A percentile compares a stretch with the other conserved stretches of the same genome.
Conservation (phyloP, 2,797 vertebrate species). For the Tinamus major region DNA sequence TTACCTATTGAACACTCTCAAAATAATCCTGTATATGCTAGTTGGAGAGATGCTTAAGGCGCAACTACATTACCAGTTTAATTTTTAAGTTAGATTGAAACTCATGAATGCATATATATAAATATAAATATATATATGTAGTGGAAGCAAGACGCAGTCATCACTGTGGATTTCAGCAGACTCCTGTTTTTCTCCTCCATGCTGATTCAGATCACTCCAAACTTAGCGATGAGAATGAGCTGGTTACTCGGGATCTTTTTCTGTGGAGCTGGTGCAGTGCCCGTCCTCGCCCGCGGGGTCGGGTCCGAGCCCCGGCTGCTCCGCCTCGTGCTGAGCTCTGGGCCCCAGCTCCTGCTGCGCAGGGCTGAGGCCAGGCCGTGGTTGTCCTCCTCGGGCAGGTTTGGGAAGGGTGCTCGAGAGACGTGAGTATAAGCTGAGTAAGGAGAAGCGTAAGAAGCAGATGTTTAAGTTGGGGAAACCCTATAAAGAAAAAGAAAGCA, state of each 20-base stretch:
- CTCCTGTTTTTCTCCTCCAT: neutral
- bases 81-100: too few species aligned
- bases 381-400: neutral
- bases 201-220: neutral
- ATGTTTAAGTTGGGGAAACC: neutral
- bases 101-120: too few species aligned
- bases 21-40: neutral
- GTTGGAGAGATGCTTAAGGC: neutral
- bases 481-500: neutral
- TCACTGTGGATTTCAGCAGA: neutral
- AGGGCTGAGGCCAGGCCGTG: neutral
- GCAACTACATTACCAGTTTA: neutral
- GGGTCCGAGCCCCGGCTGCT: neutral
- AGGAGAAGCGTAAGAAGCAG: neutral
- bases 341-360: neutral
- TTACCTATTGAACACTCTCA: neutral
- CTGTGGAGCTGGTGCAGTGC: fast-evolving
- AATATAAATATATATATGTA: too few species aligned
- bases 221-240: neutral
- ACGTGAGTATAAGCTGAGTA: neutral
- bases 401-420: neutral
- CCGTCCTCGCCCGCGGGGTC: neutral
- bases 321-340: neutral
- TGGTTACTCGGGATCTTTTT: neutral
- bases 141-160: too few species aligned